Base-by-base conservation (phyloP, 1,140 invertebrate genomes). In the Drosophila ohnishii region DNA sequence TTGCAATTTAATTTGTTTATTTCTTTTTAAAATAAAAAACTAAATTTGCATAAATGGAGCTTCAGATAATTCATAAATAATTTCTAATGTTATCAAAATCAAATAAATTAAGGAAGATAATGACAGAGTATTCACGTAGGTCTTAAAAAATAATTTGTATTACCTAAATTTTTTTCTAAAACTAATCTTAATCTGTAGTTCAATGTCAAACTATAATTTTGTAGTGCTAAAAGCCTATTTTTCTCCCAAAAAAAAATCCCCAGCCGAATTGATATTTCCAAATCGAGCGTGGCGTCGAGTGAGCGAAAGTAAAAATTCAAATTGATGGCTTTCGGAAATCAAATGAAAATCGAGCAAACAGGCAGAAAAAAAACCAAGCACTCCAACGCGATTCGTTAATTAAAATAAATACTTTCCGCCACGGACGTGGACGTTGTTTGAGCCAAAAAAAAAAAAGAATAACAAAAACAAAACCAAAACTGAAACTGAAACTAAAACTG, bases 361-460 rank as follows among this genome's bases (percentile, higher is more conserved):
- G 59, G 57, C 50, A 45, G 34, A 62, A 48, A 69, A 34, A n/a
- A 45, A 19, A 48, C 22, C 22, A 39, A 61, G 57, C 78, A 86
- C 83, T 83, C 67, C 65, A 82, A 78, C 83, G 79, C 75, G 47
- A 69, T 75, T 69, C 76, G 75, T 83, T 86, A 86, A 86, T 86
- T 87, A 83, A 86, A 86, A 87, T 86, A 83, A 86, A 86, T 86
- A 86, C 83, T 86, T 86, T 86, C 83, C 83, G 83, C 75, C 83
- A 79, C 80, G 64, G 50, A 37, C 74, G 35, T 47, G 51, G 57
- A 60, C 50, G 40, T 45, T 71, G 42, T 58, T 76, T 57, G 53
- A 30, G 66, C 61, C 47, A 47, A 56, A 50, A 75, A 76, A 79
- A 57, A 63, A 7, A 16, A 44, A 55, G 40, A 39, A 48, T 28